Evolutionary conservation across 2,888 invertebrate species (phyloP).

Genomic region (Drosophila multiciliata): DNA sequence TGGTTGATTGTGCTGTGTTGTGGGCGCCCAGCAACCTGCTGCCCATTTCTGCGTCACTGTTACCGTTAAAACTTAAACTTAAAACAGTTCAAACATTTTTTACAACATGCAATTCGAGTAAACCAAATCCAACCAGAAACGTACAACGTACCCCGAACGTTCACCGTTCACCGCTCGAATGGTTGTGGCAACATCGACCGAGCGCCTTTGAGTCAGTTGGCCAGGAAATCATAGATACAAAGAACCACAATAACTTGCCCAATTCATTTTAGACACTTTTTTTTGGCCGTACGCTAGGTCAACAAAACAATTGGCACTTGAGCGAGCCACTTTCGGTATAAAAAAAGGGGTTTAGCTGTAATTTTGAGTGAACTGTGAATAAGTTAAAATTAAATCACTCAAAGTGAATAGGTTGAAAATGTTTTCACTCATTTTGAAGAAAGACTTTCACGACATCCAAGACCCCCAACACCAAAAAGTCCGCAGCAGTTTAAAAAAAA

Average conservation of each 20-base stretch:
- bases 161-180: conserved; percentile 23
- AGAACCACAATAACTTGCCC: not conserved
- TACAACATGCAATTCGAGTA: conserved; percentile 57
- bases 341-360: not conserved
- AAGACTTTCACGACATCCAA: not conserved
- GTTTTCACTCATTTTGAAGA: not conserved
- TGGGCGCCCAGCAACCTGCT: conserved; percentile 52
- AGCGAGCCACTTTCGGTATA: not conserved
- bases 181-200: conserved; percentile 17
- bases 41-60: conserved; percentile 77
- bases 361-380: not conserved
- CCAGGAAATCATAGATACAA: conserved; percentile 15
- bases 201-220: conserved; percentile 16
- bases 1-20: conserved; percentile 19
- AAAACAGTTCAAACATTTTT: conserved; percentile 85
- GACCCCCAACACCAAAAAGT: not conserved
- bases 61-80: conserved; percentile 84
- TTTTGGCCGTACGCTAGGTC: conserved; percentile 6
- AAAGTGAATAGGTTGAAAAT: not conserved
- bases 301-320: conserved; percentile 1
- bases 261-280: conserved; percentile 5
- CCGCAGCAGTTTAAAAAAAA: not conserved
- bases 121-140: conserved; percentile 43
- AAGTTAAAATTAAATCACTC: not conserved
- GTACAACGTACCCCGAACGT: conserved; percentile 28